Evolutionary conservation across 2,888 invertebrate species (phyloP).

Genomic region (Macrostomum cliftonense): DNA sequence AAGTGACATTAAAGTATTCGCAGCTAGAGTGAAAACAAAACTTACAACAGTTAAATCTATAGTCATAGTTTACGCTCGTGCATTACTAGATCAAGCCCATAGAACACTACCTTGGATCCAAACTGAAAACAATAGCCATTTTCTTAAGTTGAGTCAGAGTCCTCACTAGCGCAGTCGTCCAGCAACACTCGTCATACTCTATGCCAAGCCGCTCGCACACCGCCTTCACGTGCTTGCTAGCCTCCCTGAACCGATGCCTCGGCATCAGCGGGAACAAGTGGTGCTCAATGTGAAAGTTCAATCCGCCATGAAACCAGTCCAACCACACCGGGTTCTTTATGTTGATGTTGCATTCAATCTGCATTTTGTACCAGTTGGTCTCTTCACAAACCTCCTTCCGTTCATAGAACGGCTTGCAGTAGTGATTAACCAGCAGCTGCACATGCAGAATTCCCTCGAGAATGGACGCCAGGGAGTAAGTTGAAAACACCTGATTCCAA

Average conservation of each 20-base stretch:
- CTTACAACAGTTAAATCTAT: too few relatives aligned
- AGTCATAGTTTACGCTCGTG: too few relatives aligned
- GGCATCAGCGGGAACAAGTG: constrained; percentile 6
- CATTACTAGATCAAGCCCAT: too few relatives aligned
- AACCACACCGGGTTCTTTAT: constrained; percentile 5
- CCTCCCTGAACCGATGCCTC: background rate
- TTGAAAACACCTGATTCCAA: background rate
- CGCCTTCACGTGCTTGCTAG: background rate
- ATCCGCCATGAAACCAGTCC: constrained; percentile 6
- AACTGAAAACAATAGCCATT: constrained; percentile 2
- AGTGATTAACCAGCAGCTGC: constrained; percentile 10
- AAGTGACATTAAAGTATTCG: too few relatives aligned
- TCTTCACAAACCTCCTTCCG: background rate
- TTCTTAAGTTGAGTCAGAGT: constrained; percentile 5
- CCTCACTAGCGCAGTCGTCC: background rate
- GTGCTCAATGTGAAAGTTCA: constrained; percentile 7
- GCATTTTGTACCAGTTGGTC: constrained; percentile 7
- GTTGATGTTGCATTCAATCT: constrained; percentile 5
- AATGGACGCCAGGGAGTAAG: constrained; percentile 1
- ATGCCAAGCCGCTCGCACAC: constrained; percentile 2
- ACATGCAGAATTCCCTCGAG: constrained; percentile 2
- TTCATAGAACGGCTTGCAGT: constrained; percentile 9
- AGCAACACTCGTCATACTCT: background rate
- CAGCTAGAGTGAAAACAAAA: too few relatives aligned
- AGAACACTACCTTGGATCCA: constrained; percentile 7